phyloP scores from a whole-genome alignment of 35 echinoderm and acorn worm genomes.

The Hemicentrotus pulcherrimus region DNA sequence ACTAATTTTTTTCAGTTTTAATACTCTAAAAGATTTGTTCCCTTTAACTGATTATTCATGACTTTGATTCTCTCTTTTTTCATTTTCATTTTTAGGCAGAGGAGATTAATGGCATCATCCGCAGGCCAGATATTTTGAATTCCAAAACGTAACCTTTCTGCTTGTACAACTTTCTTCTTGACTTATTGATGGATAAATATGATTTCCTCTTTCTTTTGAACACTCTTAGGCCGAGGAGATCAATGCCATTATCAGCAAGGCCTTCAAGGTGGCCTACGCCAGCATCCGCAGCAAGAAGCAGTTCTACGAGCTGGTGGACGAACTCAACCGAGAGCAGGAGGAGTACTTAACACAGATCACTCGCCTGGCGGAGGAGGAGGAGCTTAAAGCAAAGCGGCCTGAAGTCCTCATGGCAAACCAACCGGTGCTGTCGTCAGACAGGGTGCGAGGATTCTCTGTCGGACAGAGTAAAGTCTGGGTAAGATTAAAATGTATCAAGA shows the following conservation, averaged over 20 bases:
- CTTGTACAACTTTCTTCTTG: too few species aligned
- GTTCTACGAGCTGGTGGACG: slow-evolving; percentile 84
- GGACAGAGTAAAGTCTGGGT: slow-evolving; percentile 89
- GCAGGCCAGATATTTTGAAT: slow-evolving; percentile 41
- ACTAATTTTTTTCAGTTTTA: too few species aligned
- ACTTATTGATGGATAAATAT: too few species aligned
- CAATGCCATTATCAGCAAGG: slow-evolving; percentile 92
- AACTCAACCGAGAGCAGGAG: slow-evolving; percentile 88
- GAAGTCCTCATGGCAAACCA: slow-evolving; percentile 71
- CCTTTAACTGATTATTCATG: too few species aligned
- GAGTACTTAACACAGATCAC: slow-evolving; percentile 79
- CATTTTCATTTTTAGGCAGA: slow-evolving; percentile 60
- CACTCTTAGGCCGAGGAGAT: slow-evolving; percentile 84
- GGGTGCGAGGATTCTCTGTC: slow-evolving; percentile 68
- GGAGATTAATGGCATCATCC: slow-evolving; percentile 89
- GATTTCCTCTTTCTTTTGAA: background rate
- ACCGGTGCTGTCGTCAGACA: slow-evolving; percentile 61
- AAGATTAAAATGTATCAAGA: background rate
- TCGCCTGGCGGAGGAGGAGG: slow-evolving; percentile 49
- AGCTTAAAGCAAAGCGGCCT: slow-evolving; percentile 41
- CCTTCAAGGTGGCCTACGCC: slow-evolving; percentile 97
- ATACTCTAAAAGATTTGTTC: too few species aligned
- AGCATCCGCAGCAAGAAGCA: slow-evolving; percentile 91
- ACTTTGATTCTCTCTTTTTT: too few species aligned
- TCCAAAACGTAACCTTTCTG: background rate